A percentile compares a stretch with the other conserved stretches of the same genome.
Evolutionary conservation across 2,888 invertebrate genomes (phyloP).

Genomic region (Cheilosia scutellata): DNA sequence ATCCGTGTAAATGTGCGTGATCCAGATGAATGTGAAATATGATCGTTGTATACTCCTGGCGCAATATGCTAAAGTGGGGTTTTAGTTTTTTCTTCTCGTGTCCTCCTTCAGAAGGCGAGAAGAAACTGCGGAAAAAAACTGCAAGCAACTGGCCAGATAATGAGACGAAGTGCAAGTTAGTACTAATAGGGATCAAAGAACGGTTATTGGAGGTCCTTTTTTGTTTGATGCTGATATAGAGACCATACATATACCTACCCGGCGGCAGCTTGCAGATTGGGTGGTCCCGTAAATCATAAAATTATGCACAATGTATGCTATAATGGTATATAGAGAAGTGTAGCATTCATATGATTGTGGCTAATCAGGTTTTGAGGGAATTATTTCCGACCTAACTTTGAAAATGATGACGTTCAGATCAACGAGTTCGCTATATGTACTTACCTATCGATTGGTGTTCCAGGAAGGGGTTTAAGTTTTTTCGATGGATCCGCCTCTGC

Average conservation of each 20-base stretch:
- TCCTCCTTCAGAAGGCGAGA: not conserved
- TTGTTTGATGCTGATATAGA: slow-evolving; percentile 49
- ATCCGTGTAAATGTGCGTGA: slow-evolving; percentile 70
- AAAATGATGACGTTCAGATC: no score
- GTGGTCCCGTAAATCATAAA: slow-evolving; percentile 48
- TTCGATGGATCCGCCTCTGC: no score
- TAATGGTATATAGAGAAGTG: no score
- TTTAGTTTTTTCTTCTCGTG: not conserved
- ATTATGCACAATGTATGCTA: not conserved
- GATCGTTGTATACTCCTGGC: slow-evolving; percentile 50
- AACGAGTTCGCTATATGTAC: no score
- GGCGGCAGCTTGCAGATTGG: slow-evolving; percentile 35
- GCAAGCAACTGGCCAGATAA: slow-evolving; percentile 61
- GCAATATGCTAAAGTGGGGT: slow-evolving; percentile 55
- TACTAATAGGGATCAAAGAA: slow-evolving; percentile 52
- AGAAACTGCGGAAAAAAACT: slow-evolving; percentile 19
- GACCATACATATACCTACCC: slow-evolving; percentile 34
- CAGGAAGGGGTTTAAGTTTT: no score
- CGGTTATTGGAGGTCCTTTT: slow-evolving; percentile 65
- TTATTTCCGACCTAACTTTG: no score
- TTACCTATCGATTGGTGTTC: no score
- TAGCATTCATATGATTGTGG: no score
- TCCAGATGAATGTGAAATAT: slow-evolving; percentile 72
- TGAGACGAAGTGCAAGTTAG: slow-evolving; percentile 49
- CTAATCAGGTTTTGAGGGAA: no score